Percentiles rank a stretch among this genome's conserved stretches.
phyloP scores from a whole-genome alignment of 2,797 vertebrate species.

The Anomalospiza imberbis region DNA sequence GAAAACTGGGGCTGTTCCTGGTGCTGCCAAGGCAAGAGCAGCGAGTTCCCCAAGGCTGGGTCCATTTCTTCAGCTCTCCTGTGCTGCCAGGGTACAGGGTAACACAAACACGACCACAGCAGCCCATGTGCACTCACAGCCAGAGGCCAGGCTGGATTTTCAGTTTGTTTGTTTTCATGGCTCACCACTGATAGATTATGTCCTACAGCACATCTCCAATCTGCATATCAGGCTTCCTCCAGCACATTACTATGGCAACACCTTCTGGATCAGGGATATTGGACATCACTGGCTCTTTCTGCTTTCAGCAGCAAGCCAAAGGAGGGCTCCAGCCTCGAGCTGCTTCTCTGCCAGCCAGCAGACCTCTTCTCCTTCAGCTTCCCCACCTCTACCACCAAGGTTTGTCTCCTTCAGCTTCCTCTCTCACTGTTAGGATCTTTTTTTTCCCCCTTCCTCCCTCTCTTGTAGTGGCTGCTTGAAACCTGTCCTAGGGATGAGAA shows the following conservation, averaged over 20 bases:
- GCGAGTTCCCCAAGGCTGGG: rapidly evolving
- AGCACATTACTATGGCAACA: constrained; percentile 28
- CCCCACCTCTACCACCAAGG: not conserved
- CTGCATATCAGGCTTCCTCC: not conserved
- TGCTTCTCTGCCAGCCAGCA: not conserved
- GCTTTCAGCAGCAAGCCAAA: not conserved
- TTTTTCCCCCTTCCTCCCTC: not conserved
- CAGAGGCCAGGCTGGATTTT: not conserved
- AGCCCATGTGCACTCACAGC: not conserved
- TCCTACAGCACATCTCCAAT: not conserved
- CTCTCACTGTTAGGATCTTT: not conserved
- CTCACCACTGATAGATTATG: not conserved
- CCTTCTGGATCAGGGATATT: not conserved
- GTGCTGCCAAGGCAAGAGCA: not conserved
- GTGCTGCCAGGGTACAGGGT: not conserved
- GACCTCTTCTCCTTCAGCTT: not conserved
- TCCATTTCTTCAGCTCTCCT: not conserved
- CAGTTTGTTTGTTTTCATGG: not conserved
- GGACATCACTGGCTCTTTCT: not conserved
- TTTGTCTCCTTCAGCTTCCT: not conserved
- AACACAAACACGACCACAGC: rapidly evolving
- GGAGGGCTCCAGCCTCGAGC: not conserved
- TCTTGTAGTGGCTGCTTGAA: not conserved
- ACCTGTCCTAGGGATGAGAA: not conserved
- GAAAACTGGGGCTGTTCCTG: not conserved